Conservation (phyloP, 2,888 invertebrate species). For the Emmelina monodactyla region DNA sequence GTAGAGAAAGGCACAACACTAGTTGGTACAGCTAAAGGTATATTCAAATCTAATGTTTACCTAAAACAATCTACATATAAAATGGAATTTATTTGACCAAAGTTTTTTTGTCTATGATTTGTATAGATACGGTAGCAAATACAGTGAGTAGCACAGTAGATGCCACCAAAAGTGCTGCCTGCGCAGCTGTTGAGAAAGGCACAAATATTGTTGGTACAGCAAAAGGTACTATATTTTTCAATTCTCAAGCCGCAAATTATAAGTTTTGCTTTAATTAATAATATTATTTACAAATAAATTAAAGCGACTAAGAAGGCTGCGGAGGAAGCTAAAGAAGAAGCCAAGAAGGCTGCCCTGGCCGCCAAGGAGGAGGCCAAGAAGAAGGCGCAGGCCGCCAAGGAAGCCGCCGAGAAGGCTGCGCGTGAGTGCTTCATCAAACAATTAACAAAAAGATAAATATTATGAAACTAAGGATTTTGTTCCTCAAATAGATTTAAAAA, state of each 20-base stretch:
- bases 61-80: neutral
- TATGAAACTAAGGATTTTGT: no score
- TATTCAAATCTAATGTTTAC: neutral
- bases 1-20: constrained; percentile 30
- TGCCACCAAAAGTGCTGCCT: constrained; percentile 21
- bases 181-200: constrained; percentile 22
- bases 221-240: constrained; percentile 24
- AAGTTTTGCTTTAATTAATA: neutral
- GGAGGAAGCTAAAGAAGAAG: constrained; percentile 46
- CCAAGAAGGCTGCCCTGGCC: constrained; percentile 41
- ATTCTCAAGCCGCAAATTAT: neutral
- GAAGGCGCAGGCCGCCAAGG: no score
- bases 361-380: constrained; percentile 47
- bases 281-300: no score
- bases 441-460: no score
- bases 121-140: constrained; percentile 14
- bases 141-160: constrained; percentile 19
- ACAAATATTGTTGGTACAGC: constrained; percentile 24
- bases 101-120: neutral
- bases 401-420: no score
- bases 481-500: no score
- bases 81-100: neutral
- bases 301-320: constrained; percentile 54
- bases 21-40: constrained; percentile 31
- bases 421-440: no score